Evolutionary conservation across 2,113 vertebrate species (phyloP).

Genomic region (Pavo muticus): DNA sequence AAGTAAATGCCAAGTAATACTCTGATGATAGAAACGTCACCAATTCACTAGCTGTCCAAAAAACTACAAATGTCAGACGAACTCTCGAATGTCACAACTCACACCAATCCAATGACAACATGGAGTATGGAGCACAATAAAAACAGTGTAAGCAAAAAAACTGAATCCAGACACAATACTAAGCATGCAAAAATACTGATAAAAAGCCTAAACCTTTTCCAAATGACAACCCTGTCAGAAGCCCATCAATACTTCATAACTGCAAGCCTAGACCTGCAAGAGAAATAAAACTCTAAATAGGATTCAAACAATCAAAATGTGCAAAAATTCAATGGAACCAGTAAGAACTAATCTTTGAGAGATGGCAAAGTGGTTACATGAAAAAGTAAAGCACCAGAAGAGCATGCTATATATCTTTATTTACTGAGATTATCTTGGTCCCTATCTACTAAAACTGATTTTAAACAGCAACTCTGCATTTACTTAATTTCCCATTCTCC

Average conservation of each 20-base stretch:
- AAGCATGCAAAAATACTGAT: conserved; percentile 34
- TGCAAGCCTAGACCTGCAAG: conserved; percentile 72
- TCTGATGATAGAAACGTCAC: background rate
- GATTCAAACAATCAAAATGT: background rate
- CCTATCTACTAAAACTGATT: background rate
- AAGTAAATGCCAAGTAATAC: background rate
- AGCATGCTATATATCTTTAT: background rate
- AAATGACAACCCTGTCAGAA: conserved; percentile 61
- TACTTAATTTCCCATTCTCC: background rate
- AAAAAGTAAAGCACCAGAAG: background rate
- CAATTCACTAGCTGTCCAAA: background rate
- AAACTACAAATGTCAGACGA: background rate
- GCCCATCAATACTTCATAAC: conserved; percentile 68
- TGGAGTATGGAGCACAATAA: background rate
- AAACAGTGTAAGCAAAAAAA: background rate
- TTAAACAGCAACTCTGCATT: background rate
- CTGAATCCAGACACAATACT: conserved; percentile 36
- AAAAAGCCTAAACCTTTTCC: conserved; percentile 67
- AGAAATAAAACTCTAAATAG: conserved; percentile 62
- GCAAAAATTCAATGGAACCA: background rate
- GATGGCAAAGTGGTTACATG: background rate
- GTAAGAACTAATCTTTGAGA: background rate
- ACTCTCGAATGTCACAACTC: background rate
- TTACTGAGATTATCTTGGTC: background rate
- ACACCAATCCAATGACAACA: background rate